A percentile compares a stretch with the other conserved stretches of the same genome.
These are phyloP conservation scores for Triops cancriformis DNA, from an alignment of 1,140 invertebrate species.

Conservation along the genomic window DNA sequence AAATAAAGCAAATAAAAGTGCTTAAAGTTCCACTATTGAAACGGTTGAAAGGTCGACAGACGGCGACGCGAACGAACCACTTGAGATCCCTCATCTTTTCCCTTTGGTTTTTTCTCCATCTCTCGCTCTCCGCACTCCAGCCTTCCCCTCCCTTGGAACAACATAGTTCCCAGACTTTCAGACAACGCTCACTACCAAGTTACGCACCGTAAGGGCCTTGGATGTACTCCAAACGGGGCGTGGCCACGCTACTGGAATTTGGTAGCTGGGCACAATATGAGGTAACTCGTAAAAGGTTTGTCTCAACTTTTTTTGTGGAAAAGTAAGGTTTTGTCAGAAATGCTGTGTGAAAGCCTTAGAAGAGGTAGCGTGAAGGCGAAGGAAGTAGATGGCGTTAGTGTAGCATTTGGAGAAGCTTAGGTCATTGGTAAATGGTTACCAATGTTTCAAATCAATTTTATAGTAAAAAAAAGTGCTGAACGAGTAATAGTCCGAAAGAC, in stretches of 20 bases:
- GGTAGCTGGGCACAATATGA: no score
- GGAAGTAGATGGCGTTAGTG: no score
- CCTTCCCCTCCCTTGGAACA: not conserved
- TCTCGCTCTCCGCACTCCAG: not conserved
- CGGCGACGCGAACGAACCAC: conserved; percentile 3
- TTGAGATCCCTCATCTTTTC: conserved; percentile 5
- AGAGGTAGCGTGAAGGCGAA: no score
- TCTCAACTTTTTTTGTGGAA: no score
- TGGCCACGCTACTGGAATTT: not conserved
- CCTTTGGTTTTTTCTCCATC: not conserved
- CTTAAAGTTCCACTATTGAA: not conserved
- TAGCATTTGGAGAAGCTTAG: no score
- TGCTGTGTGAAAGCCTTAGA: no score
- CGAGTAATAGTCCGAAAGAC: no score
- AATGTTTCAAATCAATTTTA: no score
- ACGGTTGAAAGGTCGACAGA: conserved; percentile 4
- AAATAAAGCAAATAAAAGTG: conserved; percentile 10
- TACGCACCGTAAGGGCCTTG: not conserved
- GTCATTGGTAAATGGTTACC: no score
- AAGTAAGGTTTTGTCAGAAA: no score
- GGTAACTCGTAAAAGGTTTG: no score
- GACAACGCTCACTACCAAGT: not conserved
- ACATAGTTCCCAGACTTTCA: not conserved
- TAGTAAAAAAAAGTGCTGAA: no score
- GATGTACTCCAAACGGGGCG: not conserved